phyloP scores from a whole-genome alignment of 2,888 invertebrate species.

The Mechanitis messenoides region DNA sequence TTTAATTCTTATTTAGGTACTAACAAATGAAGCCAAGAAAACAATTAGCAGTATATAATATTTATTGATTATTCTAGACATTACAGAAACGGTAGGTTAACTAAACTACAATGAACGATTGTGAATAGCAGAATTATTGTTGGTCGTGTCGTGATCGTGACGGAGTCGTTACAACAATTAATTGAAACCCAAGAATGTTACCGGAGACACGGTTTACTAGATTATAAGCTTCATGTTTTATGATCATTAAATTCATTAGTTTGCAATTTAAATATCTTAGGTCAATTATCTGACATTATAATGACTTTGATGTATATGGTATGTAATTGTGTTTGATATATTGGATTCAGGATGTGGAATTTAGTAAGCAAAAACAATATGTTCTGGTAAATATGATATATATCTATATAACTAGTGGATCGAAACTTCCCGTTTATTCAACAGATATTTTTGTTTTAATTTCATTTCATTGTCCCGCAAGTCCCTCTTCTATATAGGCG shows the following conservation, averaged over 20 bases:
- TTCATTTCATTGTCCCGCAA: no score
- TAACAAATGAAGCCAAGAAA: no score
- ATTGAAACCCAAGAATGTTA: constrained; percentile 53
- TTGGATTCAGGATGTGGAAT: no score
- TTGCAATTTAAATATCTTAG: not conserved
- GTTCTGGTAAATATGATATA: no score
- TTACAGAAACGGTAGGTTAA: constrained; percentile 53
- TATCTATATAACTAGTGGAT: no score
- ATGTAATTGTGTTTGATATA: no score
- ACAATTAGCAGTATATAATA: constrained; percentile 17
- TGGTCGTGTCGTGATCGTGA: constrained; percentile 19
- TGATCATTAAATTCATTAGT: not conserved
- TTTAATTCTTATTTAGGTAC: no score
- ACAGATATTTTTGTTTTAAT: no score
- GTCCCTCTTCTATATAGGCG: no score
- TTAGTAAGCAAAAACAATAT: no score
- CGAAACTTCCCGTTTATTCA: no score
- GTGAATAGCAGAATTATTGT: constrained; percentile 63
- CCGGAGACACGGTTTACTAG: constrained; percentile 37
- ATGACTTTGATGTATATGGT: no score
- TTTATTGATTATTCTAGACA: constrained; percentile 31
- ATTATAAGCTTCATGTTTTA: constrained; percentile 12
- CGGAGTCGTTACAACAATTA: constrained; percentile 67
- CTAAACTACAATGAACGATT: constrained; percentile 64
- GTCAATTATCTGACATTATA: not conserved